Conservation (phyloP, 2,888 invertebrate genomes). For the Torymus texanus region DNA sequence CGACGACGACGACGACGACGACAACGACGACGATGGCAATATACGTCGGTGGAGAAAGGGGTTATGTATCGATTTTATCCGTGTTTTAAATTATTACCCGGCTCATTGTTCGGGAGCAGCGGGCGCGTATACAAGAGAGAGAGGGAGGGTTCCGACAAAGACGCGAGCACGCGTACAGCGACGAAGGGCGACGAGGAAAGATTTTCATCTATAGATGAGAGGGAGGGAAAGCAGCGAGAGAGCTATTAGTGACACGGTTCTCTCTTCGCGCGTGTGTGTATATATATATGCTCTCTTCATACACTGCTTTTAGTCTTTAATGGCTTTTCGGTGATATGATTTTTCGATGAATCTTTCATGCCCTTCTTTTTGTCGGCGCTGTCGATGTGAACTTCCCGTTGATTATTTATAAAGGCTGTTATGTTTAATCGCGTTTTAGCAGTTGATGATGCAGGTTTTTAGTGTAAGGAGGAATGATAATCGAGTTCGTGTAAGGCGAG, state of each 20-base stretch:
- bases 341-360: too few relatives aligned
- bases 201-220: conserved; percentile 34
- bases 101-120: conserved; percentile 43
- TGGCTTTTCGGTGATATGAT: too few relatives aligned
- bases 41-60: conserved; percentile 50
- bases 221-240: conserved; percentile 15
- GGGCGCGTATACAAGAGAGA: neutral
- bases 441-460: too few relatives aligned
- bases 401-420: too few relatives aligned
- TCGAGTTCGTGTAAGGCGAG: too few relatives aligned
- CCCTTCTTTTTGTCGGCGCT: too few relatives aligned
- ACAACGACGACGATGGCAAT: conserved; percentile 21
- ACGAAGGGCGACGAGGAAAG: conserved; percentile 17
- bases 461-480: too few relatives aligned
- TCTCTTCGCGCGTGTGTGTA: neutral
- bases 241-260: conserved; percentile 19
- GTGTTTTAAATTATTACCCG: conserved; percentile 68
- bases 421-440: too few relatives aligned
- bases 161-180: conserved; percentile 3
- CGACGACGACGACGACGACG: too few relatives aligned
- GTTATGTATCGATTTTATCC: conserved; percentile 68
- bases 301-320: too few relatives aligned
- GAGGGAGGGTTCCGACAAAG: conserved; percentile 36
- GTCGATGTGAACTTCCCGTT: too few relatives aligned
- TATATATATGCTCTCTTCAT: neutral